phyloP scores from a whole-genome alignment of 2,113 vertebrate genomes.

The Anguilla japonica region DNA sequence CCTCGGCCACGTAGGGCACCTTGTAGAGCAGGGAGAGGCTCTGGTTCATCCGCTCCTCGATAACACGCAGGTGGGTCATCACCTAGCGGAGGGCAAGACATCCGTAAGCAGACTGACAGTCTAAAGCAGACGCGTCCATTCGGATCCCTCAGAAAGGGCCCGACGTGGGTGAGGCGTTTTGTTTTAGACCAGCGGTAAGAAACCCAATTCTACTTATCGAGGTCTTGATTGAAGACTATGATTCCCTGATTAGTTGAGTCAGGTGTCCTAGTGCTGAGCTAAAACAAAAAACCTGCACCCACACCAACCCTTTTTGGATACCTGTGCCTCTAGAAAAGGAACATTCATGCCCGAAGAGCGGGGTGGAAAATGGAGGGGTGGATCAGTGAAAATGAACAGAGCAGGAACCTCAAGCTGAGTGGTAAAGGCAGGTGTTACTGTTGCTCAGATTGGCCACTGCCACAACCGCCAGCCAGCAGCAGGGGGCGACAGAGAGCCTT shows the following conservation, averaged over 20 bases:
- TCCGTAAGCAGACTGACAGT: background rate
- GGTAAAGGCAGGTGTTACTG: background rate
- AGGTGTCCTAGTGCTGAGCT: too few relatives aligned
- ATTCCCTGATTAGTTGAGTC: too few relatives aligned
- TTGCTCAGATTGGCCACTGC: constrained; percentile 44
- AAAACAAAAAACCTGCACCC: too few relatives aligned
- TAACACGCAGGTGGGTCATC: constrained; percentile 98
- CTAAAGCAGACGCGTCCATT: background rate
- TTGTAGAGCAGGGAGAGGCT: constrained; percentile 96
- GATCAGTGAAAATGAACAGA: background rate
- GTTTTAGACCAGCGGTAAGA: too few relatives aligned
- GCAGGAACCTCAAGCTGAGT: background rate
- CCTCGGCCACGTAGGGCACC: constrained; percentile 91
- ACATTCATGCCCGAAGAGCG: too few relatives aligned
- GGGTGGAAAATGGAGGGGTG: background rate
- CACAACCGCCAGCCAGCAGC: constrained; percentile 49
- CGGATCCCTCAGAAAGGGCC: background rate
- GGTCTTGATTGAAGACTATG: too few relatives aligned
- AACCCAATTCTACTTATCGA: too few relatives aligned
- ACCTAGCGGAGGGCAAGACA: constrained; percentile 70
- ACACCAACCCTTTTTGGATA: too few relatives aligned
- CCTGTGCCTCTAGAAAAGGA: too few relatives aligned
- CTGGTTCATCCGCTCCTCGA: constrained; percentile 97
- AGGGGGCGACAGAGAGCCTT: constrained; percentile 60
- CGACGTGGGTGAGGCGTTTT: too few relatives aligned